These are phyloP conservation scores for Nymphalis urticae DNA, from an alignment of 2,888 invertebrate species.

Conservation along the genomic window DNA sequence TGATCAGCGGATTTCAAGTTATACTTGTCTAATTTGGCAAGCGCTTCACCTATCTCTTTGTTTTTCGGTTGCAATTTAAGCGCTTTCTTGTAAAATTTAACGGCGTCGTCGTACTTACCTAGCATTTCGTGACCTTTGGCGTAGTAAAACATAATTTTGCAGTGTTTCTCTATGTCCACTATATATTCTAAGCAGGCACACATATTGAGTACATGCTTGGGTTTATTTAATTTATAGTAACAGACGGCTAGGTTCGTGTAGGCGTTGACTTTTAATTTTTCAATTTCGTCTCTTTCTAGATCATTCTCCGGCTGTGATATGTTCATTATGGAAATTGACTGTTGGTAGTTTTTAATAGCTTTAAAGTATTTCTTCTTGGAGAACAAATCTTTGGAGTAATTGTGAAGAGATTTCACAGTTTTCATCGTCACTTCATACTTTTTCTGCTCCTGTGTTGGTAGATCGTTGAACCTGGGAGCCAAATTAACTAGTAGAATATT, in stretches of 20 bases:
- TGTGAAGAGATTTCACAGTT: slow-evolving; percentile 60
- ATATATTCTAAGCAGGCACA: slow-evolving; percentile 61
- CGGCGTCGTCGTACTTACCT: slow-evolving; percentile 58
- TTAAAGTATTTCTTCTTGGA: slow-evolving; percentile 51
- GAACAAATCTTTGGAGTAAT: slow-evolving; percentile 59
- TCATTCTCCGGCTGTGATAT: slow-evolving; percentile 52
- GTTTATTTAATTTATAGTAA: slow-evolving; percentile 64
- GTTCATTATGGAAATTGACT: slow-evolving; percentile 57
- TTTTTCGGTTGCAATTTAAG: slow-evolving; percentile 71
- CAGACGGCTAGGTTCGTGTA: slow-evolving; percentile 69
- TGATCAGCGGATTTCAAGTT: slow-evolving; percentile 46
- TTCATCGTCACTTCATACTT: slow-evolving; percentile 59
- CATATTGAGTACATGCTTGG: slow-evolving; percentile 63
- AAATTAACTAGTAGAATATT: not conserved
- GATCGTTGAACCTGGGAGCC: slow-evolving; percentile 63
- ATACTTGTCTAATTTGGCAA: slow-evolving; percentile 56
- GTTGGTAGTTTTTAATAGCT: slow-evolving; percentile 64
- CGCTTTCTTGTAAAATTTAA: slow-evolving; percentile 64
- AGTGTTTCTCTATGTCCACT: slow-evolving; percentile 59
- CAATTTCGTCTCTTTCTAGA: slow-evolving; percentile 51
- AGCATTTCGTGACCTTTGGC: slow-evolving; percentile 61
- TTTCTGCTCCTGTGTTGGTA: slow-evolving; percentile 62
- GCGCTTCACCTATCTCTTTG: slow-evolving; percentile 61
- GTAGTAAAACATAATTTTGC: slow-evolving; percentile 67
- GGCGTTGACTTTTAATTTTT: slow-evolving; percentile 54